Conservation (phyloP, 1,140 invertebrate species). For the Drosophila paulistorum region DNA sequence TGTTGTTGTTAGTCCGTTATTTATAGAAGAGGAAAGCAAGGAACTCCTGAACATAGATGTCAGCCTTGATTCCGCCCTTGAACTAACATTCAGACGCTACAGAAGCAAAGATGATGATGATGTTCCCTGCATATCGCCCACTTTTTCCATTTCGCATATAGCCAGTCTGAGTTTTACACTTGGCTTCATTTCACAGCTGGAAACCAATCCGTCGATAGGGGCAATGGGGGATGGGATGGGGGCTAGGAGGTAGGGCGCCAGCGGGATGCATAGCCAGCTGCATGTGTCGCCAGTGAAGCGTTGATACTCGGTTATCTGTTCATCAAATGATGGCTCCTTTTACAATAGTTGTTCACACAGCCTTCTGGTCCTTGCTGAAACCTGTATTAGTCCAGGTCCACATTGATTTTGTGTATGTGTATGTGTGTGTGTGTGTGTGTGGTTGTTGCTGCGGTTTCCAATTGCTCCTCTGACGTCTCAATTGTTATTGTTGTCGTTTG, state of each 20-base stretch:
- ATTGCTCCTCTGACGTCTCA: constrained; percentile 36
- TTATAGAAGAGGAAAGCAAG: constrained; percentile 52
- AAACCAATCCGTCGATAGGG: constrained; percentile 54
- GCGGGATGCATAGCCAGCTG: constrained; percentile 34
- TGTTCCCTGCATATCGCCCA: constrained; percentile 30
- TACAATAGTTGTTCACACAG: neutral
- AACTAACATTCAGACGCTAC: constrained; percentile 58
- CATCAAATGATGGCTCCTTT: constrained; percentile 22
- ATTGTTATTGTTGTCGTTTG: constrained; percentile 54
- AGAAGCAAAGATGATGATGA: constrained; percentile 14
- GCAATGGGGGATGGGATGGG: neutral
- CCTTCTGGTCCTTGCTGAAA: constrained; percentile 57
- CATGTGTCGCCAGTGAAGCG: constrained; percentile 68
- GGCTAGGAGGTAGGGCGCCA: constrained; percentile 4
- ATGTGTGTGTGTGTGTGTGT: constrained; percentile 28
- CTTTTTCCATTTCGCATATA: constrained; percentile 1
- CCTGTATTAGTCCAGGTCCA: constrained; percentile 62
- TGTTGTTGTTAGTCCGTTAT: constrained; percentile 32
- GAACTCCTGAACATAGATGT: constrained; percentile 35
- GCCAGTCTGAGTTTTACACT: constrained; percentile 10
- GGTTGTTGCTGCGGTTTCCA: constrained; percentile 27
- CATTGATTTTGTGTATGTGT: constrained; percentile 67
- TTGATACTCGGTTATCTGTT: constrained; percentile 31
- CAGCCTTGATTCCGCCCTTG: constrained; percentile 68
- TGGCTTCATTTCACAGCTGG: constrained; percentile 63